These are phyloP conservation scores for Bombus ignitus DNA, from an alignment of 1,140 invertebrate genomes.

Conservation along the genomic window DNA sequence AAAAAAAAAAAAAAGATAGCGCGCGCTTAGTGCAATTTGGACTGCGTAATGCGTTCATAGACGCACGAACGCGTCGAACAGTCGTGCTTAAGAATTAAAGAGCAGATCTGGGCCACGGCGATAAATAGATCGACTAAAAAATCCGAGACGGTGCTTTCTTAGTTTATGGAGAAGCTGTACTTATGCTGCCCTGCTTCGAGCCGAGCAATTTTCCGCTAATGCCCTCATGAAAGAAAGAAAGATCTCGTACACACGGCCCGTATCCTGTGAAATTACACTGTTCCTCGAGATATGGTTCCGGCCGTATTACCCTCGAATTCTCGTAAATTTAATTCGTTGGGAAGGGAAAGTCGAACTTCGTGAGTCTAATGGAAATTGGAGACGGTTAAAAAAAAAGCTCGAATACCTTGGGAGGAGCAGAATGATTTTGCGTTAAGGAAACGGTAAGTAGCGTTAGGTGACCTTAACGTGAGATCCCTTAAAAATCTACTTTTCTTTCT, in stretches of 20 bases:
- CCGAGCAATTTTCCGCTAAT: constrained; percentile 41
- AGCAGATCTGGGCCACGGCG: constrained; percentile 9
- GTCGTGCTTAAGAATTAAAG: constrained; percentile 52
- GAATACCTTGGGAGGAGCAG: not conserved
- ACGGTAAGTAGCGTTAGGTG: not conserved
- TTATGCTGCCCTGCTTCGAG: not conserved
- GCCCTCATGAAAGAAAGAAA: constrained; percentile 15
- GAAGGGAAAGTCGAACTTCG: not conserved
- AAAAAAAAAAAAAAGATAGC: not conserved
- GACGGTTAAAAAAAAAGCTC: not conserved
- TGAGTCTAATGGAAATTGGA: not conserved
- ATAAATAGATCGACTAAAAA: constrained; percentile 56
- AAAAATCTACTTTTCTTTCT: too few species aligned
- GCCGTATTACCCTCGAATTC: not conserved
- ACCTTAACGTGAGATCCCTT: too few species aligned
- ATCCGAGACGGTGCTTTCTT: constrained; percentile 25
- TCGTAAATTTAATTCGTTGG: not conserved
- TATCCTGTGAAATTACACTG: constrained; percentile 29
- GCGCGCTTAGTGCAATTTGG: not conserved
- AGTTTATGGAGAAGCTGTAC: constrained; percentile 23
- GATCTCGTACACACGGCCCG: not conserved
- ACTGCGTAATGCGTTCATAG: constrained; percentile 44
- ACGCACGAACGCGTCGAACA: constrained; percentile 6
- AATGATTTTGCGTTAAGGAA: not conserved
- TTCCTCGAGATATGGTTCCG: constrained; percentile 7